These are phyloP conservation scores for Oncorhynchus tshawytscha DNA, from an alignment of 2,113 vertebrate species.

Conservation along the genomic window DNA sequence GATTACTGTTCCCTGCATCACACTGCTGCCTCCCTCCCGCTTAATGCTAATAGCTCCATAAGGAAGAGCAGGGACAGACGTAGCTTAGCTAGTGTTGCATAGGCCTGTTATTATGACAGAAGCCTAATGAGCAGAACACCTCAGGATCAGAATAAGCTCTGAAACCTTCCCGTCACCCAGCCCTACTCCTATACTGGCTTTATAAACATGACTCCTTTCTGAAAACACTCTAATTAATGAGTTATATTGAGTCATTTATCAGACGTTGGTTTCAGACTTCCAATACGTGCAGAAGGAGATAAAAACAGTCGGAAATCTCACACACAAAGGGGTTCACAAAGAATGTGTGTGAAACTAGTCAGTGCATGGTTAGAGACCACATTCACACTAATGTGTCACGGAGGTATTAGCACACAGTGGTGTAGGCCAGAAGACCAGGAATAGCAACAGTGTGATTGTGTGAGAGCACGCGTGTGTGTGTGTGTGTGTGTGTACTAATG, in stretches of 20 bases:
- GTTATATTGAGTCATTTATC: no score
- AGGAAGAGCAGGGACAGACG: background rate
- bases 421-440: background rate
- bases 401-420: background rate
- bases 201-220: no score
- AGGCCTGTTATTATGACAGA: conserved; percentile 33
- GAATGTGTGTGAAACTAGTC: background rate
- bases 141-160: conserved; percentile 16
- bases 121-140: conserved; percentile 11
- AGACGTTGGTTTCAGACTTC: no score
- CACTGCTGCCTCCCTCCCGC: background rate
- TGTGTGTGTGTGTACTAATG: background rate
- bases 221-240: no score
- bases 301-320: no score
- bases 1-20: background rate
- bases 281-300: no score
- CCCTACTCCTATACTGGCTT: background rate
- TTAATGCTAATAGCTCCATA: background rate
- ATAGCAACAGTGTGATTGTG: background rate
- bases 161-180: background rate
- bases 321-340: background rate
- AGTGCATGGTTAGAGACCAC: background rate
- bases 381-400: background rate
- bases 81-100: conserved; percentile 1
- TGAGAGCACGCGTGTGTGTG: background rate